Base-by-base conservation (phyloP, 2,888 invertebrate species). In the Alviniconcha strummeri region DNA sequence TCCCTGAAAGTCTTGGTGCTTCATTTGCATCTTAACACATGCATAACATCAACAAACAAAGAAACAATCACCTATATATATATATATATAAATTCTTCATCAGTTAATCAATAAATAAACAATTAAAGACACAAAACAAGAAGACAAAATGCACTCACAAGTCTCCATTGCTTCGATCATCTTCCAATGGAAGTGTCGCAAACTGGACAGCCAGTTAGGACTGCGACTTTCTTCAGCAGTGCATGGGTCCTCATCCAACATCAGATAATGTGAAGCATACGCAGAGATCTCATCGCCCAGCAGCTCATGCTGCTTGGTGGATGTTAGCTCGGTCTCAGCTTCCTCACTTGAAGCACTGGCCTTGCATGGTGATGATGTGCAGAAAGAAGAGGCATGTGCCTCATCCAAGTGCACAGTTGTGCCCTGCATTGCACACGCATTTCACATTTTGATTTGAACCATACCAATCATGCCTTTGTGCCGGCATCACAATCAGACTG, bases 211-310 rank as follows among this genome's bases (percentile, higher is more conserved):
- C 52, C 64, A 17, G 15, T 13, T 2, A 9, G 60, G 64, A 36
- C 15, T 80, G 11, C 6, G 7, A 5, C 8, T 11, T 15, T 13
- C 15, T 19, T 54, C 54, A 13, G n/a, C 5, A n/a, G 71, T 56
- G 9, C 19, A 17, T 55, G 17, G 6, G 17, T 17, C 17, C 7
- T 52, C 19, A 19, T 80, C 80, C 19, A 80, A 19, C 19, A 71
- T 8, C 19, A 69, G 54, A 54, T 56, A 80, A 15, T 80, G 80
- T 4, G 80, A n/a, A 6, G 80, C 80, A 71, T 80, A 80, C n/a
- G 55, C 71, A 8, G 80, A 80, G 17, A 80, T 71, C 19, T 67
- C n/a, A 1, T 36, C 15, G 6, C 80, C 80, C 80, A 69, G 71
- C 7, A 3, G 6, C 15, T 7, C 80, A 11, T 57, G 52, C 3